Base-by-base conservation (phyloP, 2,888 invertebrate species). In the Crematogaster levior region DNA sequence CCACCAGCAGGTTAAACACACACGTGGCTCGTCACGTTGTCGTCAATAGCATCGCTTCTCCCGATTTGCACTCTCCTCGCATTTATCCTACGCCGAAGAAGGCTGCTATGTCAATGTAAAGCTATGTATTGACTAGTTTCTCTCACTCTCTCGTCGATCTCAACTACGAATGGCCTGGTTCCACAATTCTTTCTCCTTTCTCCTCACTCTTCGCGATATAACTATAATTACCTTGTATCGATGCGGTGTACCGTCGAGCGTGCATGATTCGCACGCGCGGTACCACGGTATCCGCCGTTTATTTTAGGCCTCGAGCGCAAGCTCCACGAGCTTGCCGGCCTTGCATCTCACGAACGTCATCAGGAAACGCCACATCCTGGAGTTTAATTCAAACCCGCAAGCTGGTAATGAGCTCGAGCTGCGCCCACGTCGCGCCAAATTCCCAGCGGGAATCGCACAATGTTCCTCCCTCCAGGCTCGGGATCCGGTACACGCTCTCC, bases 111-210 rank as follows among this genome's bases (percentile, higher is more conserved):
- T 92, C 91, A 91, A 93, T 93, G 93, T 94, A 94, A 93, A 94
- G 94, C 94, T 94, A 94, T 92, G 91, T 94, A 94, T 94, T 94
- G 94, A 94, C 94, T 94, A 94, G 94, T 91, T 93, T 92, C 92
- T 93, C 92, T 93, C 92, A 91, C 89, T 90, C 90, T 90, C 91
- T 90, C 86, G 89, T 86, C 82, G 89, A 86, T 53, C 90, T 90
- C 92, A 91, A 91, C 91, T 88, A 92, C 90, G 89, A 92, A 92
- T 92, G 92, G 91, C 92, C 91, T 75, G 27, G 61, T 73, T 12
- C 48, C 18, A n/a, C 73, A 27, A 58, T 43, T 60, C 24, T 43
- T 43, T 24, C 10, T 51, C 12, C 27, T 51, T 21, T 60, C 24
- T 79, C 58, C 21, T 70, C 83, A 34, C 48, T 24, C 30, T 43